Evolutionary conservation across 2,113 vertebrate genomes (phyloP).

Genomic region (Oryzias melastigma): DNA sequence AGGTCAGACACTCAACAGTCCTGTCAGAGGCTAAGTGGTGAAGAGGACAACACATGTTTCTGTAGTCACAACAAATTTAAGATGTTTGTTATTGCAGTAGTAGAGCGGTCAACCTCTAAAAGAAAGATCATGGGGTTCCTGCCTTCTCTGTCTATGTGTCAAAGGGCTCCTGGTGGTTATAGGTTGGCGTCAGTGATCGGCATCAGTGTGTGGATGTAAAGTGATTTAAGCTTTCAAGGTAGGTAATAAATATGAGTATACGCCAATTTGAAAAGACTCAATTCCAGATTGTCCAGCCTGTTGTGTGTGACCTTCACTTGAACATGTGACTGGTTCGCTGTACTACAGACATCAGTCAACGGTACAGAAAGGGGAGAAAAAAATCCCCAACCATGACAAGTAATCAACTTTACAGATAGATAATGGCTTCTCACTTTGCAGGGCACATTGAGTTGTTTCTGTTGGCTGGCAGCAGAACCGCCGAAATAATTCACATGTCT

Average conservation of each 20-base stretch:
- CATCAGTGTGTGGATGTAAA: no score
- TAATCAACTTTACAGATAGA: conserved; percentile 53
- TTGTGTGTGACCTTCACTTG: conserved; percentile 49
- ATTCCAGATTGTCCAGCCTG: conserved; percentile 1
- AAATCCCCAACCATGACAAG: conserved; percentile 26
- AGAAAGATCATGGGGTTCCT: no score
- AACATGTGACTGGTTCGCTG: conserved; percentile 30
- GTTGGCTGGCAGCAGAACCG: conserved; percentile 26
- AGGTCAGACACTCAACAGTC: conserved; percentile 39
- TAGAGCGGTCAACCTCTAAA: conserved; percentile 5
- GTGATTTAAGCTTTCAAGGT: no score
- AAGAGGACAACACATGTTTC: conserved; percentile 40
- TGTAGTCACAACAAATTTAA: conserved; percentile 28
- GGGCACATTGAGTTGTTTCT: conserved; percentile 29
- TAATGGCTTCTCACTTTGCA: conserved; percentile 34
- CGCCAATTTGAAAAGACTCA: background rate
- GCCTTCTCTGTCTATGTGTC: no score
- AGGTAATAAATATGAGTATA: no score
- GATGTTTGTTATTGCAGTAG: background rate
- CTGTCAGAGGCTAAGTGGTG: conserved; percentile 40
- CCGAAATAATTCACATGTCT: conserved; percentile 40
- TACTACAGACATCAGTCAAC: conserved; percentile 36
- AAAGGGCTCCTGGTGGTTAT: no score
- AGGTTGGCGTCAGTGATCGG: no score
- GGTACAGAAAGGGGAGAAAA: conserved; percentile 13